Conservation (phyloP, 2,797 vertebrate genomes). For the Threskiornis aethiopicus region DNA sequence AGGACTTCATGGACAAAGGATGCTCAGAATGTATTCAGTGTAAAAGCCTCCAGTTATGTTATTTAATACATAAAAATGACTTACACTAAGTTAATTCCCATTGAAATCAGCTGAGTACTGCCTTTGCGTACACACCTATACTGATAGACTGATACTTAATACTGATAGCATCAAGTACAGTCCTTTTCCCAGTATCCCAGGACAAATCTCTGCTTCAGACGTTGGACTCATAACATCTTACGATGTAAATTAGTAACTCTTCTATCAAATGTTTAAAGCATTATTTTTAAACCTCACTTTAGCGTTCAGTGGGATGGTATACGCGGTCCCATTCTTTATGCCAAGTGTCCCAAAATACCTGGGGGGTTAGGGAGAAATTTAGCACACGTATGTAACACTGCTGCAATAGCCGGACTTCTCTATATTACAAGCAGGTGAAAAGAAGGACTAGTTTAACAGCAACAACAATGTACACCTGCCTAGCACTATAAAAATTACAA, state of each 20-base stretch:
- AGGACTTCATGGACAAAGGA: neutral
- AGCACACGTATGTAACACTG: neutral
- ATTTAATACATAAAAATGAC: constrained; percentile 27
- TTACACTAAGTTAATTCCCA: constrained; percentile 24
- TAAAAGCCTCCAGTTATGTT: neutral
- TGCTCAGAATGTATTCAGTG: neutral
- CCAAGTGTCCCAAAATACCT: constrained; percentile 4
- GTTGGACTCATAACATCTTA: neutral
- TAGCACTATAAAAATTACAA: constrained; percentile 29
- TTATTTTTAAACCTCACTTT: neutral
- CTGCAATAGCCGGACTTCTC: constrained; percentile 21
- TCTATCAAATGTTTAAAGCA: neutral
- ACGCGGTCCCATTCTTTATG: neutral
- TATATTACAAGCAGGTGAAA: neutral
- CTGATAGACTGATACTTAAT: neutral
- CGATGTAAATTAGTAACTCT: neutral
- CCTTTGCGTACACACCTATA: neutral
- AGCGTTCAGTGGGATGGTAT: neutral
- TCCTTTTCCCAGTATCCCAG: neutral
- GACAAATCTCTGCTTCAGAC: neutral
- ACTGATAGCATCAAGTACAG: neutral
- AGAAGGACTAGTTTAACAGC: constrained; percentile 38
- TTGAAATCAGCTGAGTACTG: neutral
- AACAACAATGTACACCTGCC: constrained; percentile 57
- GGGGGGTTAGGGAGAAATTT: neutral